Conservation (phyloP, 2,797 vertebrate genomes). For the Gobio occitaniae region DNA sequence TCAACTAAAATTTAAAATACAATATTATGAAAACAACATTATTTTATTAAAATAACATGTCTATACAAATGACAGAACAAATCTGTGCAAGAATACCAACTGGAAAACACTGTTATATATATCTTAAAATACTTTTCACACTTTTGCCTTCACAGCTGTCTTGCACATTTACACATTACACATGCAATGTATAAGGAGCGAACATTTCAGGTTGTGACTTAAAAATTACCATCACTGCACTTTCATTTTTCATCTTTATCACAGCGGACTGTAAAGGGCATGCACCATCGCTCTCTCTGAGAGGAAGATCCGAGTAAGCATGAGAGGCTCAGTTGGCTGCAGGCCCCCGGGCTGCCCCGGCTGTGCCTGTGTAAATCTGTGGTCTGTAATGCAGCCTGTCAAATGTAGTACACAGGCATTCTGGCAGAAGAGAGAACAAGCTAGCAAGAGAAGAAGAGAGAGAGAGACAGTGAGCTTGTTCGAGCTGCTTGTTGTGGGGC, state of each 20-base stretch:
- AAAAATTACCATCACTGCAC: constrained; percentile 1
- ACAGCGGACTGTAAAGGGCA: constrained; percentile 23
- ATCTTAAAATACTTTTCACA: not conserved
- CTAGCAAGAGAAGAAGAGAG: constrained; percentile 28
- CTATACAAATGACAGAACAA: not conserved
- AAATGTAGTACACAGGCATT: constrained; percentile 80
- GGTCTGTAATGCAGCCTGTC: constrained; percentile 80
- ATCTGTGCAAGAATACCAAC: not conserved
- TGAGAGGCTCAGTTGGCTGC: constrained; percentile 71
- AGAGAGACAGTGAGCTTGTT: constrained; percentile 27
- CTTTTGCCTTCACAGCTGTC: not conserved
- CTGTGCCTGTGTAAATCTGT: constrained; percentile 74
- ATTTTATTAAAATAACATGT: not conserved
- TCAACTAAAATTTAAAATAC: too few relatives aligned
- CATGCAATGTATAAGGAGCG: not conserved
- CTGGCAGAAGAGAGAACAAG: constrained; percentile 57
- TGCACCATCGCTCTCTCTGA: constrained; percentile 25
- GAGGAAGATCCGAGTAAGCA: constrained; percentile 80
- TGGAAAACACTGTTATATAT: not conserved
- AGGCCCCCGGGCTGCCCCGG: constrained; percentile 76
- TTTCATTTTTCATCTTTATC: constrained; percentile 13
- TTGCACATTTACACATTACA: constrained; percentile 13
- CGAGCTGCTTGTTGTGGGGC: constrained; percentile 80
- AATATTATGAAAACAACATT: too few relatives aligned
- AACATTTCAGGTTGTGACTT: not conserved